Base-by-base conservation (phyloP, 2,888 invertebrate species). In the Geophilus truncorum region DNA sequence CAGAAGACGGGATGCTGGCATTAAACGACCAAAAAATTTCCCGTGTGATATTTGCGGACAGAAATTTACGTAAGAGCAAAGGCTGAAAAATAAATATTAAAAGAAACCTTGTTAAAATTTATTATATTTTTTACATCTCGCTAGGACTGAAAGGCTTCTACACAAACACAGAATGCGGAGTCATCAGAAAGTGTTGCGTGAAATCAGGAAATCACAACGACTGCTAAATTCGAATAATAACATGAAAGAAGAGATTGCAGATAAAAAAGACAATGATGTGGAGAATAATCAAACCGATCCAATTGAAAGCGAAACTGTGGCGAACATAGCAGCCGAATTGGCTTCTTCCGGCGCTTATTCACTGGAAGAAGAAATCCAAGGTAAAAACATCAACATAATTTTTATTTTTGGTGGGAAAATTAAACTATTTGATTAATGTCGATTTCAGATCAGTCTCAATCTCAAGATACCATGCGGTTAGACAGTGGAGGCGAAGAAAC, bases 31-130 rank as follows among this genome's bases (percentile, higher is more conserved):
- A 21, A 81, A 81, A 34, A 79, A 36, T 12, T 79, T 34, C n/a
- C 9, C 45, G 10, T 82, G 82, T 75, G 32, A 81, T 9, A 78
- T 82, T 28, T 82, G 82, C 40, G 45, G 40, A 18, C 36, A 25
- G 21, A 82, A 79, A 45, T 82, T 82, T 25, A 81, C 81, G 82
- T 81, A 18, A 12, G 40, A 12, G 2, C 2, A 12, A 12, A 12
- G 2, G 7, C 2, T 12, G 12, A 12, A 12, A 12, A 12, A 12
- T 12, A 2, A 12, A 40, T 2, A 2, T 12, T 40, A 40, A 9
- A 32, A 32, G 10, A 57, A 6, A 6, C 10, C 18, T 70, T 70
- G 15, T 70, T 28, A 9, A 18, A 2, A 6, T 70, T 70, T 70
- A 25, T 18, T 23, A 18, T 12, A 32, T n/a, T n/a, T n/a, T n/a